Percentiles rank a stretch among this genome's conserved stretches.
phyloP scores from a whole-genome alignment of 2,888 invertebrate genomes.

The Tiliacea aurago region DNA sequence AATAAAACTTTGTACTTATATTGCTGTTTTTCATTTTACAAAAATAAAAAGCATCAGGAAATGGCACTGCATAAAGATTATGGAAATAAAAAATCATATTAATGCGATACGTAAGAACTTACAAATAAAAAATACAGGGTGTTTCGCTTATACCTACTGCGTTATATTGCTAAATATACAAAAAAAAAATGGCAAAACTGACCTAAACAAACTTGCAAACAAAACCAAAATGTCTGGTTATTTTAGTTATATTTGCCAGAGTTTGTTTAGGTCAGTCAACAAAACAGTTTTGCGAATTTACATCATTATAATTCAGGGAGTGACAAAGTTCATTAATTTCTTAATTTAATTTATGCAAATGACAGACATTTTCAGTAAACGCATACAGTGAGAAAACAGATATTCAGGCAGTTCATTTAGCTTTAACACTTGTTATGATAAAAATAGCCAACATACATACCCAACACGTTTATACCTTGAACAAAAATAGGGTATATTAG shows the following conservation, averaged over 20 bases:
- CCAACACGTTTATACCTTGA: too few species aligned
- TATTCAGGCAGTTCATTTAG: background rate
- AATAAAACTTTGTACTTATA: constrained; percentile 80
- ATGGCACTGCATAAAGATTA: too few species aligned
- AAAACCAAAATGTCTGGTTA: too few species aligned
- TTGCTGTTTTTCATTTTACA: constrained; percentile 4
- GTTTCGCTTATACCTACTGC: too few species aligned
- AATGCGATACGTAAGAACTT: constrained; percentile 4
- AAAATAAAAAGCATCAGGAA: too few species aligned
- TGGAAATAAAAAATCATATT: background rate
- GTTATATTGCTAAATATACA: too few species aligned
- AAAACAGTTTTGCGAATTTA: background rate
- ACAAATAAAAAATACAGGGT: background rate
- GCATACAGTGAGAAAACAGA: background rate
- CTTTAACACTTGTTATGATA: background rate
- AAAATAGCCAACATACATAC: background rate
- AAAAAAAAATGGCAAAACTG: constrained; percentile 19
- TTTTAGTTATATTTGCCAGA: too few species aligned
- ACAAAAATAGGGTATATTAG: too few species aligned
- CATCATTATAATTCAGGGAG: background rate
- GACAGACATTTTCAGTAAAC: background rate
- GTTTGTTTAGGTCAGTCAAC: background rate
- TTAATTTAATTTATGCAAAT: background rate
- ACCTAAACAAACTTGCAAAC: background rate
- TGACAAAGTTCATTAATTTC: background rate